These are phyloP conservation scores for Patella vulgata DNA, from an alignment of 1,140 invertebrate genomes.

Conservation along the genomic window DNA sequence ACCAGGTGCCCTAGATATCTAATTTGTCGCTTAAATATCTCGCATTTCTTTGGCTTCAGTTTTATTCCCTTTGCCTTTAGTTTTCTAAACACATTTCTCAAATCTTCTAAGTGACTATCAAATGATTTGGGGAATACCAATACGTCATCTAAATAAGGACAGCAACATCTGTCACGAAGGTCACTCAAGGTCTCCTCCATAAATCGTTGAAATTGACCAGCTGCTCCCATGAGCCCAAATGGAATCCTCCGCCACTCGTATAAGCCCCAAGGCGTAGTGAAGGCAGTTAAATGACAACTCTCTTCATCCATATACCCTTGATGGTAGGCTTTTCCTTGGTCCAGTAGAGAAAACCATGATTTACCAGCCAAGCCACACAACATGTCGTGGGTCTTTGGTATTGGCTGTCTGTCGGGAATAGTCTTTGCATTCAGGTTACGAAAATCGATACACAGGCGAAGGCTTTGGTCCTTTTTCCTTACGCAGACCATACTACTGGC, in stretches of 20 bases:
- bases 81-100: conserved; percentile 56
- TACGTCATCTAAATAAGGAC: conserved; percentile 34
- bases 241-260: conserved; percentile 33
- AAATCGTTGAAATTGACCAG: conserved; percentile 25
- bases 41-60: conserved; percentile 33
- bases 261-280: conserved; percentile 23
- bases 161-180: conserved; percentile 14
- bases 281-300: conserved; percentile 28
- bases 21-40: conserved; percentile 24
- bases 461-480: conserved; percentile 26
- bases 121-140: conserved; percentile 21
- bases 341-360: conserved; percentile 22
- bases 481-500: conserved; percentile 25
- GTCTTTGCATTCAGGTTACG: conserved; percentile 13
- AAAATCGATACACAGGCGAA: conserved; percentile 22
- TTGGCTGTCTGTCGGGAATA: conserved; percentile 4
- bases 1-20: conserved; percentile 33
- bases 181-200: conserved; percentile 24
- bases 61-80: conserved; percentile 49
- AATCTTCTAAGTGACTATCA: conserved; percentile 30
- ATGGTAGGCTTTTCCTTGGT: conserved; percentile 30
- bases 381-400: conserved; percentile 22
- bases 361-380: conserved; percentile 26
- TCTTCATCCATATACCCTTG: conserved; percentile 20
- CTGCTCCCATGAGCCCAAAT: conserved; percentile 34